A percentile compares a stretch with the other conserved stretches of the same genome.
phyloP scores from a whole-genome alignment of 2,888 invertebrate species.

The Cantharis lateralis region DNA sequence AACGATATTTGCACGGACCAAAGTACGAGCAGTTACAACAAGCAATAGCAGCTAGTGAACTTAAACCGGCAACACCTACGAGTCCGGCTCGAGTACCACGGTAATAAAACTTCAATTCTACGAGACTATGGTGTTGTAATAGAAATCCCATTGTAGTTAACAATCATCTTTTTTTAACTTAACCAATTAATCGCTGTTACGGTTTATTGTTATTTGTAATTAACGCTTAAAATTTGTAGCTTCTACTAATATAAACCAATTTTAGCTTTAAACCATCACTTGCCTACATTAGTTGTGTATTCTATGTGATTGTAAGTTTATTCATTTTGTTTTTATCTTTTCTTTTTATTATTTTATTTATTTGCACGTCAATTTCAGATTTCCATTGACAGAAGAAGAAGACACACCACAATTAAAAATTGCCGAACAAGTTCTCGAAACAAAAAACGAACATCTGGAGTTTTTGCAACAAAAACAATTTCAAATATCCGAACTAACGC shows the following conservation, averaged over 20 bases:
- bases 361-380: conserved; percentile 55
- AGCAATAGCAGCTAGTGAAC: conserved; percentile 83
- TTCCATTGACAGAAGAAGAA: conserved; percentile 51
- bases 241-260: conserved; percentile 29
- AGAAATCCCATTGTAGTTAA: conserved; percentile 20
- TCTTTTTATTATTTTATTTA: conserved; percentile 39
- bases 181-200: conserved; percentile 5
- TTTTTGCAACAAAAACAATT: conserved; percentile 42
- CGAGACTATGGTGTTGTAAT: conserved; percentile 25
- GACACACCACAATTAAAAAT: conserved; percentile 46
- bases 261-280: conserved; percentile 29
- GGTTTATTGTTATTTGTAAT: conserved; percentile 25
- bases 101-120: conserved; percentile 46
- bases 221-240: conserved; percentile 28
- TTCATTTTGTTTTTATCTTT: conserved; percentile 27
- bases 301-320: conserved; percentile 29
- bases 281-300: conserved; percentile 32
- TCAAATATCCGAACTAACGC: conserved; percentile 55
- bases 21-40: conserved; percentile 88
- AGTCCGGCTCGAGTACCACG: conserved; percentile 62
- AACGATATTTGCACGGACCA: conserved; percentile 87
- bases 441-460: conserved; percentile 48
- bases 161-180: conserved; percentile 19
- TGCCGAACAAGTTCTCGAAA: conserved; percentile 45
- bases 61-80: conserved; percentile 63